Percentiles rank a stretch among this genome's conserved stretches.
phyloP scores from a whole-genome alignment of 1,140 invertebrate species.

The Heterodera schachtii region DNA sequence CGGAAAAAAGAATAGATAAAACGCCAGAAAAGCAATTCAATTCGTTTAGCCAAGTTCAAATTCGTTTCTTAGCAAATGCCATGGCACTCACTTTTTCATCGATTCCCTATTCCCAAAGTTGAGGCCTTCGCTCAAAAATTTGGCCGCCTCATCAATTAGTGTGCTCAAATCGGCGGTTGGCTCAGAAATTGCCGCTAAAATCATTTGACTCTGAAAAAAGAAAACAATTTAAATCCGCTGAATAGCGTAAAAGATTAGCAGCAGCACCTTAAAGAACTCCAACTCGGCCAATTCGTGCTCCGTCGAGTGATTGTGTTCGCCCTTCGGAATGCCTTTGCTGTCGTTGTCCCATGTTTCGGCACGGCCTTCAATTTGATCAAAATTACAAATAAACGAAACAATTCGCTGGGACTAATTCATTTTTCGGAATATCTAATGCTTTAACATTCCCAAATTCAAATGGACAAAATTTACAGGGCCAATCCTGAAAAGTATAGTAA shows the following conservation, averaged over 20 bases:
- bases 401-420: not conserved
- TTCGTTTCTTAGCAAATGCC: too few species aligned
- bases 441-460: too few species aligned
- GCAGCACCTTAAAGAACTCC: constrained; percentile 50
- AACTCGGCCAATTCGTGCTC: constrained; percentile 56
- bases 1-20: not conserved
- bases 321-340: constrained; percentile 48
- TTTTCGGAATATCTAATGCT: not conserved
- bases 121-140: constrained; percentile 44
- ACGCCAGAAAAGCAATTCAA: not conserved
- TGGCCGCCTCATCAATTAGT: constrained; percentile 50
- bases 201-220: constrained; percentile 50
- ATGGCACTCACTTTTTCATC: constrained; percentile 43
- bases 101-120: constrained; percentile 47
- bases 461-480: too few species aligned
- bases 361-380: constrained; percentile 31
- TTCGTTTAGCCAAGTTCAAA: too few species aligned
- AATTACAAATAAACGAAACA: constrained; percentile 1
- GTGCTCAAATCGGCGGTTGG: constrained; percentile 47
- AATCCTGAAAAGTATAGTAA: too few species aligned
- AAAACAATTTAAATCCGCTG: not conserved
- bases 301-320: constrained; percentile 52
- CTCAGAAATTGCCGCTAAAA: constrained; percentile 52
- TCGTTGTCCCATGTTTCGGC: constrained; percentile 60
- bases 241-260: too few species aligned